Conservation (phyloP, 2,888 invertebrate species). For the Eledona agricola region DNA sequence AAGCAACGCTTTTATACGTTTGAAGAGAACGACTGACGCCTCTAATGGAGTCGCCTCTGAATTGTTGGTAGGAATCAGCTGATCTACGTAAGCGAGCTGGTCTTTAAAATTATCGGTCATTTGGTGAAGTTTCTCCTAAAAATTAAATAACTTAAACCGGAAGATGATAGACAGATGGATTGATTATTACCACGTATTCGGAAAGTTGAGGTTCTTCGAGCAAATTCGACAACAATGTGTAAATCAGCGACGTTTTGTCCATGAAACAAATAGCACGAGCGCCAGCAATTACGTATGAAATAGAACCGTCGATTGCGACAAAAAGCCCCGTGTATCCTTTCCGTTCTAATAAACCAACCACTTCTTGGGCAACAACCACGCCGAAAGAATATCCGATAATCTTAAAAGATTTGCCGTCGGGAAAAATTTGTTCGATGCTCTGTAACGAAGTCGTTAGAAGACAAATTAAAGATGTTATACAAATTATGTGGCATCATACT, state of each 20-base stretch:
- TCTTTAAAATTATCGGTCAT: too few relatives aligned
- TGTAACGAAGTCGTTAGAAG: not conserved
- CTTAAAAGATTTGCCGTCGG: not conserved
- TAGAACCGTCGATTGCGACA: constrained; percentile 1
- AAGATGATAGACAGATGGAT: too few relatives aligned
- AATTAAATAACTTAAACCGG: too few relatives aligned
- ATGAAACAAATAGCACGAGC: not conserved
- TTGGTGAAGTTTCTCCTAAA: too few relatives aligned
- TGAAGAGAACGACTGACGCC: not conserved
- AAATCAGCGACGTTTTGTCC: not conserved
- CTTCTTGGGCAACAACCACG: not conserved
- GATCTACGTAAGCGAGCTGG: too few relatives aligned
- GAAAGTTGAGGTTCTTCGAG: too few relatives aligned
- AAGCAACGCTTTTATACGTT: constrained; percentile 1
- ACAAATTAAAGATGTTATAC: not conserved
- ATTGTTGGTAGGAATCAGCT: too few relatives aligned
- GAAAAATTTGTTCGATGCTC: not conserved
- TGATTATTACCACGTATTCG: too few relatives aligned
- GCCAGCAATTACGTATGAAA: not conserved
- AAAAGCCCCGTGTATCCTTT: not conserved
- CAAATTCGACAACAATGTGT: not conserved
- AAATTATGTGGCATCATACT: not conserved
- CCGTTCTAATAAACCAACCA: not conserved
- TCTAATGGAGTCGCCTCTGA: too few relatives aligned
- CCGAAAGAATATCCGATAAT: constrained; percentile 4